These are phyloP conservation scores for Pollicipes pollicipes DNA, from an alignment of 1,140 invertebrate species.

Conservation along the genomic window DNA sequence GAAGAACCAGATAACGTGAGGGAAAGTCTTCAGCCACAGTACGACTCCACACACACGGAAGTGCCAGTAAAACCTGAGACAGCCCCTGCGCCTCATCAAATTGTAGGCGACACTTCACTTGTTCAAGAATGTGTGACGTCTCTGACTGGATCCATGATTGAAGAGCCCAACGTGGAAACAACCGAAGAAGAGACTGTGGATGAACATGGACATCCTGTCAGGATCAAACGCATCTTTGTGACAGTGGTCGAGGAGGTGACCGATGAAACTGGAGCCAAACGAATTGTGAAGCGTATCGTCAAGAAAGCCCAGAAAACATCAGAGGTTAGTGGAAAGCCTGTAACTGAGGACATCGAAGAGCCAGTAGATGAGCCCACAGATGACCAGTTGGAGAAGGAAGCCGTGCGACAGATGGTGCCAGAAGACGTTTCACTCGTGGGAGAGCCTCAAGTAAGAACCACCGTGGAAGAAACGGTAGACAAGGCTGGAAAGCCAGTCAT, in stretches of 20 bases:
- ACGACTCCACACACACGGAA: too few species aligned
- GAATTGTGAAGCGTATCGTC: not conserved
- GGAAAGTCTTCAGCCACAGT: too few species aligned
- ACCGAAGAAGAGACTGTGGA: not conserved
- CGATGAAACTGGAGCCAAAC: not conserved
- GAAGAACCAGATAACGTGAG: too few species aligned
- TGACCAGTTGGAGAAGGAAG: not conserved
- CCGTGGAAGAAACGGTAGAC: not conserved
- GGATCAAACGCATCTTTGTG: not conserved
- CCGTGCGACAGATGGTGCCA: not conserved
- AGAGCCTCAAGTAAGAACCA: not conserved
- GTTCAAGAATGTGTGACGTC: too few species aligned
- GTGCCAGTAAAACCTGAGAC: too few species aligned
- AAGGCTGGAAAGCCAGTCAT: not conserved
- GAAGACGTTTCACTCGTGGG: not conserved
- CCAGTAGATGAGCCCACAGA: not conserved
- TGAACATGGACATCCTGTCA: not conserved
- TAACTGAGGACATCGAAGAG: not conserved
- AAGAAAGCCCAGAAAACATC: not conserved
- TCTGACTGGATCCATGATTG: not conserved
- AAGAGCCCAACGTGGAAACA: not conserved
- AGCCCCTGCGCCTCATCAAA: too few species aligned
- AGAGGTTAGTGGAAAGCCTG: not conserved
- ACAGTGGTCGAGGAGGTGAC: not conserved
- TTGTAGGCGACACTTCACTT: too few species aligned